phyloP scores from a whole-genome alignment of 2,113 vertebrate genomes.

The Lepisosteus oculatus region DNA sequence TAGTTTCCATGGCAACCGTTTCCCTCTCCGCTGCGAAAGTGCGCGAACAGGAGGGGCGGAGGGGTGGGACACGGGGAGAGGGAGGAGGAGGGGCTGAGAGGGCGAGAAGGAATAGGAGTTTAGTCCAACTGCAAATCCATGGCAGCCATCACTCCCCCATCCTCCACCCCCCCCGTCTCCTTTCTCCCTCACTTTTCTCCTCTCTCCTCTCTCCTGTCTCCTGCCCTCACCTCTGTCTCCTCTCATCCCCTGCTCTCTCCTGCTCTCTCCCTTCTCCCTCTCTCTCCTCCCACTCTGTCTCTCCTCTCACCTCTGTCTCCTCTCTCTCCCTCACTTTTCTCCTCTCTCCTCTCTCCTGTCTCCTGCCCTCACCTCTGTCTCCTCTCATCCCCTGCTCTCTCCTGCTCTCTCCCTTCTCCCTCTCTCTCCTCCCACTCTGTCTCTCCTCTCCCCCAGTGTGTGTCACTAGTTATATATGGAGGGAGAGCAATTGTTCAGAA shows the following conservation, averaged over 20 bases:
- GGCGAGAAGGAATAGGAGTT: no score
- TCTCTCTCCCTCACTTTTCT: background rate
- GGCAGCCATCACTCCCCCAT: no score
- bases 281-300: background rate
- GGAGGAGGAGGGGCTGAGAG: no score
- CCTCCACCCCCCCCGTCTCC: no score
- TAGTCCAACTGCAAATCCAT: no score
- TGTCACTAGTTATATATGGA: no score
- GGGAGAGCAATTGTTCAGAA: no score
- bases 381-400: background rate
- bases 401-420: background rate
- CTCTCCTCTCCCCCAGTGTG: no score
- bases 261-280: background rate
- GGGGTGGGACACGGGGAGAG: no score
- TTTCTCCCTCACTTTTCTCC: background rate
- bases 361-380: background rate
- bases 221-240: slow-evolving; percentile 9
- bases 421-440: background rate
- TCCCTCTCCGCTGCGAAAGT: no score
- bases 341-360: background rate
- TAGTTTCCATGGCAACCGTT: no score
- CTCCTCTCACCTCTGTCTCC: background rate
- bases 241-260: slow-evolving; percentile 3
- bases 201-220: background rate
- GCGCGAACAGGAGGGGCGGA: no score